Conservation (phyloP, 2,888 invertebrate species). For the Achlya flavicornis region DNA sequence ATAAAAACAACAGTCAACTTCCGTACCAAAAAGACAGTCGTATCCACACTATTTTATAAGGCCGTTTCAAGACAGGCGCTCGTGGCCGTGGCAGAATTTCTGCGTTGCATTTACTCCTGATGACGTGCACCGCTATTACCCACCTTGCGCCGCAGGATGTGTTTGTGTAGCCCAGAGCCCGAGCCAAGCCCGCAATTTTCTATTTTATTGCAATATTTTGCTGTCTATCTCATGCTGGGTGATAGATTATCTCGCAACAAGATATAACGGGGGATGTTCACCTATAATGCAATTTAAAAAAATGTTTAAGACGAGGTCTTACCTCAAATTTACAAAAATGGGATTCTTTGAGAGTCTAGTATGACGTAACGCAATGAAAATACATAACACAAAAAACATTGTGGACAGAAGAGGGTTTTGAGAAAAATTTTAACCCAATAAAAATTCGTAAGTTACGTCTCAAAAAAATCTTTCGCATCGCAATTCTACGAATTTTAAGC, state of each 20-base stretch:
- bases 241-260: constrained; percentile 41
- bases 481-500: no score
- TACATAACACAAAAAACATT: no score
- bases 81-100: constrained; percentile 52
- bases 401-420: no score
- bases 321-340: no score
- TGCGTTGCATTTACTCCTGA: constrained; percentile 62
- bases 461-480: no score
- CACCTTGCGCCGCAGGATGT: constrained; percentile 8
- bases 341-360: no score
- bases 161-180: constrained; percentile 8
- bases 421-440: no score
- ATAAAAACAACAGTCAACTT: constrained; percentile 23
- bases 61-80: constrained; percentile 40
- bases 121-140: constrained; percentile 51
- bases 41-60: constrained; percentile 31
- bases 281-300: constrained; percentile 23
- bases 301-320: no score
- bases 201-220: constrained; percentile 50
- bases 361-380: no score
- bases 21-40: constrained; percentile 23
- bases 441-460: no score
- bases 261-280: constrained; percentile 26
- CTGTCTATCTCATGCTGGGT: constrained; percentile 34
- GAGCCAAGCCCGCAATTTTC: constrained; percentile 43